Evolutionary conservation across 92 coral and sea anemone genomes (phyloP).

Genomic region (Phymanthus crucifer): DNA sequence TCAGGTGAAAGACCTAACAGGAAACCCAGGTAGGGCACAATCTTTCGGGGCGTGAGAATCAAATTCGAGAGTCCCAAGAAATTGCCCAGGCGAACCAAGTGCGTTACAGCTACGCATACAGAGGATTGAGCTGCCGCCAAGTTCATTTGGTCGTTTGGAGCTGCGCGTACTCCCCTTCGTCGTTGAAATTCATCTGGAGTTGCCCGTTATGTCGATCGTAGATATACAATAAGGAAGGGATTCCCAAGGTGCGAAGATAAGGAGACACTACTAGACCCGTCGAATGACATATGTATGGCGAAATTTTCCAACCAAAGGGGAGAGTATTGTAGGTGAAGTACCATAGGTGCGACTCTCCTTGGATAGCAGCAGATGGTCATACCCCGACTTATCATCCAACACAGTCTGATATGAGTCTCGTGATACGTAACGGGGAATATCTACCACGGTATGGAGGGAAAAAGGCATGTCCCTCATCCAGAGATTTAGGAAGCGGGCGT

Average conservation of each 20-base stretch:
- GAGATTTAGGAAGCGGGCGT: slow-evolving; percentile 27
- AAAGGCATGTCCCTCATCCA: slow-evolving; percentile 50
- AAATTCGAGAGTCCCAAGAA: slow-evolving; percentile 38
- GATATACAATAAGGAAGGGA: slow-evolving; percentile 51
- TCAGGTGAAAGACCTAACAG: slow-evolving; percentile 39
- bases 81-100: slow-evolving; percentile 36
- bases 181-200: slow-evolving; percentile 24
- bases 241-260: slow-evolving; percentile 30
- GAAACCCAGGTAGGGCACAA: slow-evolving; percentile 41
- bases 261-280: slow-evolving; percentile 50
- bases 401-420: slow-evolving; percentile 34
- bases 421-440: slow-evolving; percentile 39
- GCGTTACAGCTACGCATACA: slow-evolving; percentile 32
- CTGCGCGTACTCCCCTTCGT: slow-evolving; percentile 29
- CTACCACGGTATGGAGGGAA: slow-evolving; percentile 27
- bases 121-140: slow-evolving; percentile 44
- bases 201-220: slow-evolving; percentile 50
- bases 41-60: slow-evolving; percentile 10
- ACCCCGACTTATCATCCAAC: slow-evolving; percentile 51
- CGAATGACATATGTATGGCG: slow-evolving; percentile 49
- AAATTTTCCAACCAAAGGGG: slow-evolving; percentile 59
- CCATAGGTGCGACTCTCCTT: slow-evolving; percentile 47
- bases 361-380: slow-evolving; percentile 38
- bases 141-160: background rate
- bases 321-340: slow-evolving; percentile 36